Evolutionary conservation across 1,140 invertebrate species (phyloP).

Genomic region (Dendrolimus kikuchii): DNA sequence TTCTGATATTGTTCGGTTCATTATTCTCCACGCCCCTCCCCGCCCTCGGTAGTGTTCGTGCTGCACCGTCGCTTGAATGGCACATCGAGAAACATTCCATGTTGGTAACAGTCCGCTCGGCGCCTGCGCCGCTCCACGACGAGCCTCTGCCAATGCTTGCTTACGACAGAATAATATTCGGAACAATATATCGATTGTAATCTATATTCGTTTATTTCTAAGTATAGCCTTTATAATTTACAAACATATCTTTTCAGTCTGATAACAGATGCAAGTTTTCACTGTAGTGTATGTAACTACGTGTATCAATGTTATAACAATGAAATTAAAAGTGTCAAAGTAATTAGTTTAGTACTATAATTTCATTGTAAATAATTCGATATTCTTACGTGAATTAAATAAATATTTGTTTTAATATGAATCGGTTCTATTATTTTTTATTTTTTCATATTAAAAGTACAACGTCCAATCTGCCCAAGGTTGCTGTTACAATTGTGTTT

Average conservation of each 20-base stretch:
- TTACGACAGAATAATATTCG: conserved; percentile 50
- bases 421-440: conserved; percentile 35
- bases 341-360: conserved; percentile 53
- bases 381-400: conserved; percentile 67
- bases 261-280: conserved; percentile 68
- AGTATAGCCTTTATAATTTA: conserved; percentile 60
- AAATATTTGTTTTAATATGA: conserved; percentile 68
- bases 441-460: not conserved
- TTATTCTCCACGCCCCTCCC: conserved; percentile 47
- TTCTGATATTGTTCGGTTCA: conserved; percentile 64
- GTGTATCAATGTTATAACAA: conserved; percentile 65
- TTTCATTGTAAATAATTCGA: conserved; percentile 69
- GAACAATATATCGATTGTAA: conserved; percentile 63
- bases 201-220: conserved; percentile 62
- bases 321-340: conserved; percentile 58
- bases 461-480: too few relatives aligned
- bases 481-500: too few relatives aligned
- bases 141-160: conserved; percentile 11
- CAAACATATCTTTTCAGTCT: conserved; percentile 67
- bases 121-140: conserved; percentile 17
- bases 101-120: conserved; percentile 41
- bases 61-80: conserved; percentile 18
- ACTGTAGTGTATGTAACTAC: conserved; percentile 66
- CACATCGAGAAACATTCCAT: conserved; percentile 64
- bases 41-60: conserved; percentile 4